Evolutionary conservation across 2,888 invertebrate species (phyloP), one percentile per base, ranked within the genome.

Genomic region (Theodoxus fluviatilis): DNA sequence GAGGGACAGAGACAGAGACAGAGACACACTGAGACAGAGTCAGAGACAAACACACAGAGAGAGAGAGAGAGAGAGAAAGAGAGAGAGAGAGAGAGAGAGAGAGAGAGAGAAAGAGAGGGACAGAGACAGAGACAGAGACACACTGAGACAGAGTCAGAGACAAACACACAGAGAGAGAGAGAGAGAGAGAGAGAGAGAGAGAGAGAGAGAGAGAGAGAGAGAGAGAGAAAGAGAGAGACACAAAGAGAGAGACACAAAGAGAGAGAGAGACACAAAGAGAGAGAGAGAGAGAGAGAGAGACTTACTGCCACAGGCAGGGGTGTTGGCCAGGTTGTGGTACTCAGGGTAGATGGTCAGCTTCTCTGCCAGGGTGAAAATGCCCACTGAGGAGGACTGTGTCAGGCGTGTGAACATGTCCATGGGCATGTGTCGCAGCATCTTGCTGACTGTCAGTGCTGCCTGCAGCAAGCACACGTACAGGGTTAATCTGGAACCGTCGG

Each of bases 341-440:
- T 73, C 71, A 1, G 75, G 75, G 43, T 73, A 75, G 55, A 73
- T 65, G 9, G 75, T 71, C 31, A 74, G 61, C 12, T 49, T 55
- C 38, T 73, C 71, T 25, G 38, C 68, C 7, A 18, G 38, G n/a
- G 71, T 73, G 71, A 75, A 75, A n/a, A 75, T 55, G 12, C 75
- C 75, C 15, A 73, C 73, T 15, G 66, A 61, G 7, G 67, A 67
- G 15, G 25, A 22, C 18, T 31, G 55, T 4, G 72, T 63, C 28
- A 75, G 47, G 1, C 61, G 22, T 18, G 15, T 31, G 63, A 68
- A 71, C 3, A 71, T 49, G 28, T 64, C 68, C 2, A 57, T 35
- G 15, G 68, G 71, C 71, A 71, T 71, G 43, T 71, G 65, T 15
- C 43, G 40, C 9, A 52, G 37, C 68, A 68, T 63, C 18, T 49